phyloP scores from a whole-genome alignment of 2,797 vertebrate genomes.

The Aplochiton taeniatus region DNA sequence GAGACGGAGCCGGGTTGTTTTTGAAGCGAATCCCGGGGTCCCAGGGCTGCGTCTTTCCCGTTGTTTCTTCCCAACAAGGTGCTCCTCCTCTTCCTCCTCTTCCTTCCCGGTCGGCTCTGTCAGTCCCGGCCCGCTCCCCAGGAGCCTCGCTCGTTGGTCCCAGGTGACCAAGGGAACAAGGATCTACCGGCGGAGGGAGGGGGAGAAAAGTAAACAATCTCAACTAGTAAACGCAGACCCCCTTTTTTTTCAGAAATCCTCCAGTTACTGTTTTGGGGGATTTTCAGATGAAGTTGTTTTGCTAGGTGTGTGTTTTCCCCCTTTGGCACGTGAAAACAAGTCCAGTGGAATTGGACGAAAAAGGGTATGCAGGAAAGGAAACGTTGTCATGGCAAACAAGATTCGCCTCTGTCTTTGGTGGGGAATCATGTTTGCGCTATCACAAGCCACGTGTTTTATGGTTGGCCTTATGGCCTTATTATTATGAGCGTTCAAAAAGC shows the following conservation, averaged over 20 bases:
- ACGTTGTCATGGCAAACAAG: too few relatives aligned
- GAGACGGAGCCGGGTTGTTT: slow-evolving; percentile 32
- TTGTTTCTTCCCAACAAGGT: too few relatives aligned
- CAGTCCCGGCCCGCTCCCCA: slow-evolving; percentile 23
- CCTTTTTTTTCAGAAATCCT: slow-evolving; percentile 13
- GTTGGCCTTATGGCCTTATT: too few relatives aligned
- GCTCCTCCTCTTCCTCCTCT: neutral
- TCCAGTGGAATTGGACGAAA: too few relatives aligned
- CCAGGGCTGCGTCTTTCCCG: slow-evolving; percentile 19
- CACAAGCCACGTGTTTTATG: too few relatives aligned
- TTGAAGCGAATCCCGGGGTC: slow-evolving; percentile 20
- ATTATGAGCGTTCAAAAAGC: too few relatives aligned
- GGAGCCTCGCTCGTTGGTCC: slow-evolving; percentile 23
- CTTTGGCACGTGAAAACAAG: neutral
- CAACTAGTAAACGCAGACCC: slow-evolving; percentile 9
- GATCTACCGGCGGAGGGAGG: slow-evolving; percentile 16
- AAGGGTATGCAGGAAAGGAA: too few relatives aligned
- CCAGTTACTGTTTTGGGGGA: neutral
- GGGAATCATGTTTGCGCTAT: too few relatives aligned
- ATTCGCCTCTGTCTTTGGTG: too few relatives aligned
- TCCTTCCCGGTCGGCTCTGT: neutral
- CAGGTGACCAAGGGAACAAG: slow-evolving; percentile 34
- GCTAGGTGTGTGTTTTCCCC: neutral
- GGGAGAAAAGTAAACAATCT: neutral
- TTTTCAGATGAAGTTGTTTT: slow-evolving; percentile 13